These are phyloP conservation scores for Pachypsylla venusta DNA, from an alignment of 1,140 invertebrate species.

Conservation along the genomic window DNA sequence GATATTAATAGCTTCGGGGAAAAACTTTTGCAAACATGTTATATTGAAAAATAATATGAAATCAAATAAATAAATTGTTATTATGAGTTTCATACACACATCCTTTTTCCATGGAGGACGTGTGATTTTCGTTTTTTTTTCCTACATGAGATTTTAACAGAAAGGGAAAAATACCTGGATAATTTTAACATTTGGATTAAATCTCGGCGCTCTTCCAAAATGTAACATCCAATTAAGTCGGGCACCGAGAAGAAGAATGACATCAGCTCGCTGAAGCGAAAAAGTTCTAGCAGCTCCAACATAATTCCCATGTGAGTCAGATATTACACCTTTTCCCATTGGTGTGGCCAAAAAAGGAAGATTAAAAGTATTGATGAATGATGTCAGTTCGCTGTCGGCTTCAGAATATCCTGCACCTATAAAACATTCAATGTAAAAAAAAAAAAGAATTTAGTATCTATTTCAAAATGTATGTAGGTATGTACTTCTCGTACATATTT, in stretches of 20 bases:
- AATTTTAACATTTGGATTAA: slow-evolving; percentile 63
- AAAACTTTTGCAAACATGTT: too few relatives aligned
- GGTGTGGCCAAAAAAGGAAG: slow-evolving; percentile 86
- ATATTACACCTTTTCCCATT: slow-evolving; percentile 90
- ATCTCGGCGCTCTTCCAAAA: slow-evolving; percentile 81
- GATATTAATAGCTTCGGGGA: too few relatives aligned
- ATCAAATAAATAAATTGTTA: too few relatives aligned
- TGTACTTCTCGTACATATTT: too few relatives aligned
- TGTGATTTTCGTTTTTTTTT: too few relatives aligned
- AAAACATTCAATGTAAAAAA: too few relatives aligned
- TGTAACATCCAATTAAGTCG: slow-evolving; percentile 95
- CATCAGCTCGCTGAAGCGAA: slow-evolving; percentile 74
- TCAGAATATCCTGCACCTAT: slow-evolving; percentile 60
- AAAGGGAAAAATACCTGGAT: slow-evolving; percentile 72
- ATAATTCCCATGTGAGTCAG: slow-evolving; percentile 60
- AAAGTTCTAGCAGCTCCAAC: slow-evolving; percentile 71
- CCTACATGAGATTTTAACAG: too few relatives aligned
- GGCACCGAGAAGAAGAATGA: slow-evolving; percentile 76
- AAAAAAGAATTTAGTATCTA: too few relatives aligned
- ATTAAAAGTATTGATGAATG: slow-evolving; percentile 51
- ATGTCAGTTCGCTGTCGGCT: slow-evolving; percentile 52
- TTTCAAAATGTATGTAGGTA: too few relatives aligned
- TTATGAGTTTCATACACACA: too few relatives aligned
- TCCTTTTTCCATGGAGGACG: too few relatives aligned
- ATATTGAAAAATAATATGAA: slow-evolving; percentile 7